These are phyloP conservation scores for Muraenolepis orangiensis DNA, from an alignment of 2,797 vertebrate genomes.

Conservation along the genomic window DNA sequence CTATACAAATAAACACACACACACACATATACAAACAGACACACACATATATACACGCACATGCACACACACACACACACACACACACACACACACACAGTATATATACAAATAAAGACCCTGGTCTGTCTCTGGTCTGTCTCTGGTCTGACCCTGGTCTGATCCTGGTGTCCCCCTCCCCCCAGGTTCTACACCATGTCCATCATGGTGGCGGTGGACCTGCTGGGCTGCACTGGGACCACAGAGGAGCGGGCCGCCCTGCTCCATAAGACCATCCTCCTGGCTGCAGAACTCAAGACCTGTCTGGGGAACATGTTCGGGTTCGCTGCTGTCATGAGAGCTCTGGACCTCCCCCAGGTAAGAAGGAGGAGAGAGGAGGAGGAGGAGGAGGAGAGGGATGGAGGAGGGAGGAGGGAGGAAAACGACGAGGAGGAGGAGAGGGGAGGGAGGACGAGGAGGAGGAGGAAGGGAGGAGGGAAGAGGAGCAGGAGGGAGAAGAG, in stretches of 20 bases:
- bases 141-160: neutral
- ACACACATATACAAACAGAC: constrained; percentile 1
- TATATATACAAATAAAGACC: constrained; percentile 38
- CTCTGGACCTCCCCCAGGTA: constrained; percentile 95
- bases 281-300: constrained; percentile 92
- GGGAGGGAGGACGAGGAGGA: neutral
- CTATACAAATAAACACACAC: neutral
- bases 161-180: too few relatives aligned
- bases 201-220: constrained; percentile 94
- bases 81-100: constrained; percentile 26
- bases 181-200: constrained; percentile 96
- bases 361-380: fast-evolving
- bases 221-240: constrained; percentile 93
- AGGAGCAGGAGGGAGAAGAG: too few relatives aligned
- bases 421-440: neutral
- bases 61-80: constrained; percentile 8
- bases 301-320: constrained; percentile 97
- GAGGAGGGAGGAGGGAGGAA: too few relatives aligned
- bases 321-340: constrained; percentile 94
- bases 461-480: neutral
- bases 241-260: constrained; percentile 89
- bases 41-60: constrained; percentile 21
- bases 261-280: constrained; percentile 95
- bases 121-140: too few relatives aligned
- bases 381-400: neutral